phyloP scores from a whole-genome alignment of 2,797 vertebrate species.

The Poecilia picta region DNA sequence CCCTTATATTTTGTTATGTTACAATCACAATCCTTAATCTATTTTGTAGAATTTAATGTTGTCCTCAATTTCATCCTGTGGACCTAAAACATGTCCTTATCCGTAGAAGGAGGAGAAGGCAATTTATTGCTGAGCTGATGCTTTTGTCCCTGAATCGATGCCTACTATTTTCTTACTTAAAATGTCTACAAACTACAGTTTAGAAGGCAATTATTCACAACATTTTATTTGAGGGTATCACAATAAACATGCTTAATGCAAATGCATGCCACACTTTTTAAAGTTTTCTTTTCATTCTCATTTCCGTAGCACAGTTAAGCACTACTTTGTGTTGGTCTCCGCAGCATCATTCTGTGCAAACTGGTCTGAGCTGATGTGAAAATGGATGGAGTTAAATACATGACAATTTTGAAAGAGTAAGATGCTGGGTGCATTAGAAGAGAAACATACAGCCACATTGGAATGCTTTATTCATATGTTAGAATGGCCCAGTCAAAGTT shows the following conservation, averaged over 20 bases:
- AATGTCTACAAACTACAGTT: neutral
- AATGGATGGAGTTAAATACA: neutral
- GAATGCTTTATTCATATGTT: neutral
- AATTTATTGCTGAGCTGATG: neutral
- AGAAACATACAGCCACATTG: neutral
- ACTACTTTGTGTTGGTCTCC: neutral
- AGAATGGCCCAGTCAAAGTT: neutral
- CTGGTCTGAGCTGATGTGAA: neutral
- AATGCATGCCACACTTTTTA: neutral
- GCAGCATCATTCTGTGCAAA: neutral
- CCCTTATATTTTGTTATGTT: neutral
- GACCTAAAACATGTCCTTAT: no score
- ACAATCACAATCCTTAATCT: neutral
- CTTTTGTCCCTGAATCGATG: neutral
- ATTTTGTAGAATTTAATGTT: neutral
- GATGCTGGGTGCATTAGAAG: neutral
- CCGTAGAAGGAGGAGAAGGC: neutral
- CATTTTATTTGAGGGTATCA: neutral
- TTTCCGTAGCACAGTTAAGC: neutral
- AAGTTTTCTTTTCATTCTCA: neutral
- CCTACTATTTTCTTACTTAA: neutral
- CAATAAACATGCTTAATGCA: neutral
- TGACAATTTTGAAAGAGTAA: neutral
- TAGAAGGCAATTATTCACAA: neutral
- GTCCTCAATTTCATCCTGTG: neutral